Evolutionary conservation across 1,140 invertebrate genomes (phyloP).

Genomic region (Calephelis virginiensis): DNA sequence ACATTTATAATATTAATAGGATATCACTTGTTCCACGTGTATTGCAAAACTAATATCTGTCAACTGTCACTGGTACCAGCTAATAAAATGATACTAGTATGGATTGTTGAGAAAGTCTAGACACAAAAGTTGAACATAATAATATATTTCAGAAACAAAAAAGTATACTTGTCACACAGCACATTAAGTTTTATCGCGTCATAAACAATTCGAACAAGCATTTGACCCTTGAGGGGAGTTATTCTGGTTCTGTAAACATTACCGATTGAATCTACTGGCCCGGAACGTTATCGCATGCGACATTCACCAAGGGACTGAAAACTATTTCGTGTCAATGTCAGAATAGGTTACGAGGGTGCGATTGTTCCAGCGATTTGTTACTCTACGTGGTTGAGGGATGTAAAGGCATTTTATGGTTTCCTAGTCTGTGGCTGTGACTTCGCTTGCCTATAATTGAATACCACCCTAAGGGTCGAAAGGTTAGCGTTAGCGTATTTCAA

Average conservation of each 20-base stretch:
- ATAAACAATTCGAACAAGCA: constrained; percentile 7
- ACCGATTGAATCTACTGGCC: constrained; percentile 10
- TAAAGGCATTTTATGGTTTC: not conserved
- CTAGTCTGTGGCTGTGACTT: too few species aligned
- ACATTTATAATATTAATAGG: too few species aligned
- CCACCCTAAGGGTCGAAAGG: too few species aligned
- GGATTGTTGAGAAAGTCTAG: too few species aligned
- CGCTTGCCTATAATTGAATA: too few species aligned
- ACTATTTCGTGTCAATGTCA: constrained; percentile 14
- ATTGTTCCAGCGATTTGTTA: constrained; percentile 12
- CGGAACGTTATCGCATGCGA: constrained; percentile 13
- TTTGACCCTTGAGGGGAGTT: constrained; percentile 13
- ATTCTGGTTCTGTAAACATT: constrained; percentile 13
- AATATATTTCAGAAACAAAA: too few species aligned
- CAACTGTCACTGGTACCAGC: too few species aligned
- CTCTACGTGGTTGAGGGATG: not conserved
- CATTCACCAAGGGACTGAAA: constrained; percentile 12
- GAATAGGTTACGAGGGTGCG: constrained; percentile 15
- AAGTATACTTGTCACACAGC: not conserved
- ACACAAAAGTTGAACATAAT: too few species aligned
- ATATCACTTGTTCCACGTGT: too few species aligned
- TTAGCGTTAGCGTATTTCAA: too few species aligned
- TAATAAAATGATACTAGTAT: too few species aligned
- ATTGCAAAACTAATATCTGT: too few species aligned
- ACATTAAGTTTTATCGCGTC: constrained; percentile 5